phyloP scores from a whole-genome alignment of 2,888 invertebrate species.

The Eumacrocentrus americanus region DNA sequence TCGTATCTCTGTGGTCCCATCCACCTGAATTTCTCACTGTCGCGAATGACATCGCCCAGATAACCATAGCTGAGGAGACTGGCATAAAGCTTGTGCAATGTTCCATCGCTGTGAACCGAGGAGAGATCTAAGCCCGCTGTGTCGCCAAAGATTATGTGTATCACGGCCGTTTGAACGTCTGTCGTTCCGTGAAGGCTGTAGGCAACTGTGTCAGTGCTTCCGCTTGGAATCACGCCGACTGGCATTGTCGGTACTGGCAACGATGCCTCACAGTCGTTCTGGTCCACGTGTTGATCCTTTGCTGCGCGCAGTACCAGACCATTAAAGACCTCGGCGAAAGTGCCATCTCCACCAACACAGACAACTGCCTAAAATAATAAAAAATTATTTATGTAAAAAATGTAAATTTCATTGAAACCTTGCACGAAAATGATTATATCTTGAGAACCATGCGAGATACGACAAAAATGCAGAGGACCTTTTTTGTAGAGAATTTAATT shows the following conservation, averaged over 20 bases:
- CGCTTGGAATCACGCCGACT: slow-evolving; percentile 76
- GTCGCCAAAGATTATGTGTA: slow-evolving; percentile 82
- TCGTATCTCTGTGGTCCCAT: slow-evolving; percentile 86
- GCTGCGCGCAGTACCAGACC: slow-evolving; percentile 71
- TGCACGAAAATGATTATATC: too few relatives aligned
- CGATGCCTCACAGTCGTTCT: slow-evolving; percentile 63
- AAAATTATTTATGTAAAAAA: neutral
- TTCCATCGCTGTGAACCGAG: slow-evolving; percentile 70
- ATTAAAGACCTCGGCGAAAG: slow-evolving; percentile 81
- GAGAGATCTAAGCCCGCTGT: slow-evolving; percentile 76
- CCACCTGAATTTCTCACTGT: slow-evolving; percentile 82
- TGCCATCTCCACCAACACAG: slow-evolving; percentile 87
- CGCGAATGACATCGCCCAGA: slow-evolving; percentile 80
- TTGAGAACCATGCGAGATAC: neutral
- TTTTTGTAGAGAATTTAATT: neutral
- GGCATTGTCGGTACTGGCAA: slow-evolving; percentile 64
- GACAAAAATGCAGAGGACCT: neutral
- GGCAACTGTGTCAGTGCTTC: slow-evolving; percentile 80
- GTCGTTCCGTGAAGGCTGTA: slow-evolving; percentile 80
- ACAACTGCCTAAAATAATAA: slow-evolving; percentile 71
- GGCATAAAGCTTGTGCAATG: slow-evolving; percentile 72
- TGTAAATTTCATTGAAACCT: too few relatives aligned
- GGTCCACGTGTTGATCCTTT: slow-evolving; percentile 64
- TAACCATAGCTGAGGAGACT: slow-evolving; percentile 85
- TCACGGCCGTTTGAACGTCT: slow-evolving; percentile 79